Percentiles rank a stretch among this genome's conserved stretches.
Conservation (phyloP, 2,888 invertebrate genomes). For the Limenitis camilla region DNA sequence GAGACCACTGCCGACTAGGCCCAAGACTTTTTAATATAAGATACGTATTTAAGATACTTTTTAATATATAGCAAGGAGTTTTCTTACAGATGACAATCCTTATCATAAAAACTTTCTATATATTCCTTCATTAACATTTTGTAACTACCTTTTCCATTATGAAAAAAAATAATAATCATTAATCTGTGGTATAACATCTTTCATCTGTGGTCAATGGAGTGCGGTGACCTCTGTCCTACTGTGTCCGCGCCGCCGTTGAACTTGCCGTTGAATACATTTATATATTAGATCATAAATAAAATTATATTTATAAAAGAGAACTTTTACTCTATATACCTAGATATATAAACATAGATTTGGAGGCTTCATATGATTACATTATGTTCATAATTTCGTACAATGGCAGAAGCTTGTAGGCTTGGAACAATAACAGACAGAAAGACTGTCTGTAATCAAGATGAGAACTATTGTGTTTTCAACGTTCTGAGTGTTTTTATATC, state of each 20-base stretch:
- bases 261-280: conserved; percentile 19
- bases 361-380: conserved; percentile 15
- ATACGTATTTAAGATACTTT: too few relatives aligned
- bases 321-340: conserved; percentile 2
- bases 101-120: too few relatives aligned
- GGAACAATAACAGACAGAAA: conserved; percentile 50
- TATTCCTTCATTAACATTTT: too few relatives aligned
- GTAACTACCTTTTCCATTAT: too few relatives aligned
- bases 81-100: too few relatives aligned
- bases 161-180: background rate
- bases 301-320: conserved; percentile 10
- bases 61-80: too few relatives aligned
- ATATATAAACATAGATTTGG: conserved; percentile 1
- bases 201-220: conserved; percentile 23
- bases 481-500: conserved; percentile 73
- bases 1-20: too few relatives aligned
- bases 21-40: too few relatives aligned
- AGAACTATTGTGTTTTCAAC: conserved; percentile 68
- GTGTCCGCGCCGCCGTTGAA: conserved; percentile 34
- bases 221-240: conserved; percentile 33
- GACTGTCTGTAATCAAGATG: conserved; percentile 50
- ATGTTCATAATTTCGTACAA: conserved; percentile 39
- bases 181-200: conserved; percentile 10
- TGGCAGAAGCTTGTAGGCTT: conserved; percentile 66
- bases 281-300: conserved; percentile 2